A percentile compares a stretch with the other conserved stretches of the same genome.
These are phyloP conservation scores for Actinostola sp. DNA, from an alignment of 92 coral and sea anemone genomes.

Conservation along the genomic window DNA sequence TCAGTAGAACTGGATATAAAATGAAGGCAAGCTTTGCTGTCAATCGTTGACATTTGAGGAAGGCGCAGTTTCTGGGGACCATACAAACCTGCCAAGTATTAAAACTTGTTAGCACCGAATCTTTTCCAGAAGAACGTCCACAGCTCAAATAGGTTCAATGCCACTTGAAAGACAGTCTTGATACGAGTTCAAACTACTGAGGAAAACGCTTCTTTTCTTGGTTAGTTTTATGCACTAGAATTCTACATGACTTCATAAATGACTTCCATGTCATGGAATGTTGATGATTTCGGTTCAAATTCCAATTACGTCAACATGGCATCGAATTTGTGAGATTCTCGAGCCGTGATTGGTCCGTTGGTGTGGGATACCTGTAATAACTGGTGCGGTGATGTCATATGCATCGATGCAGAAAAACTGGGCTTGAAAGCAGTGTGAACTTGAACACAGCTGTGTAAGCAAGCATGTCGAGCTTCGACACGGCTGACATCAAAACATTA, in stretches of 20 bases:
- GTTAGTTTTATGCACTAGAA: not conserved
- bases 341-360: conserved; percentile 10
- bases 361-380: not conserved
- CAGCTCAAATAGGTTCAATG: not conserved
- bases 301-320: conserved; percentile 24
- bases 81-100: too few relatives aligned
- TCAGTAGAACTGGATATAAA: too few relatives aligned
- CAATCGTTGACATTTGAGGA: too few relatives aligned
- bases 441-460: conserved; percentile 12
- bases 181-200: not conserved
- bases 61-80: too few relatives aligned
- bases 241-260: conserved; percentile 9
- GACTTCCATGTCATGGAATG: conserved; percentile 23
- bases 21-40: too few relatives aligned
- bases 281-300: conserved; percentile 7
- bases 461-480: not conserved
- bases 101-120: too few relatives aligned
- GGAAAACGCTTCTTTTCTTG: not conserved
- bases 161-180: not conserved
- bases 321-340: not conserved
- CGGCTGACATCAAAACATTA: conserved; percentile 7
- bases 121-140: too few relatives aligned
- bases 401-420: conserved; percentile 3
- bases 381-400: conserved; percentile 11
- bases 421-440: conserved; percentile 11